Evolutionary conservation across 1,140 invertebrate species (phyloP).

Genomic region (Caenorhabditis tropicalis): DNA sequence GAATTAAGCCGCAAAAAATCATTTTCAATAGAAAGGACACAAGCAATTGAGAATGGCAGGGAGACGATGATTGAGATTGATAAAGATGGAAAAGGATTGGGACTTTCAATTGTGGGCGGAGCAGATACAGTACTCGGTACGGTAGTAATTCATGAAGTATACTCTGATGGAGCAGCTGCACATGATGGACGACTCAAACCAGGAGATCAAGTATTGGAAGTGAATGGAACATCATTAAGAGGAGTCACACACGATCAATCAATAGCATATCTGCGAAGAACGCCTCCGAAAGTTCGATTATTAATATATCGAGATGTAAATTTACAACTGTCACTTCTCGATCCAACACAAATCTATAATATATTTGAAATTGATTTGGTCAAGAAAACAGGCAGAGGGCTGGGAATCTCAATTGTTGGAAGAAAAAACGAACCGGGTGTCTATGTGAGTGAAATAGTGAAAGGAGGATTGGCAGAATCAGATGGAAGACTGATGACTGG

Average conservation of each 20-base stretch:
- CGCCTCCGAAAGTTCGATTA: slow-evolving; percentile 81
- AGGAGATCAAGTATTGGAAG: slow-evolving; percentile 86
- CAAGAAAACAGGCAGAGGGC: slow-evolving; percentile 89
- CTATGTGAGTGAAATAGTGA: slow-evolving; percentile 92
- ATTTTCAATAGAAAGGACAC: slow-evolving; percentile 65
- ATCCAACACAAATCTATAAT: slow-evolving; percentile 77
- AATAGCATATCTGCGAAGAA: slow-evolving; percentile 79
- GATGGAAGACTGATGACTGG: slow-evolving; percentile 90
- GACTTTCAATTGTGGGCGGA: slow-evolving; percentile 69
- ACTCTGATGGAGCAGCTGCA: slow-evolving; percentile 77
- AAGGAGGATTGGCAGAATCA: slow-evolving; percentile 87
- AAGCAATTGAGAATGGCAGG: slow-evolving; percentile 65
- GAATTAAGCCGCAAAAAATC: slow-evolving; percentile 64
- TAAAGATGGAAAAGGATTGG: slow-evolving; percentile 70
- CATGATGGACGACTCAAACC: slow-evolving; percentile 87
- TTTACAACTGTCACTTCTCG: slow-evolving; percentile 76
- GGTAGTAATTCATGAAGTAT: slow-evolving; percentile 71
- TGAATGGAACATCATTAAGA: slow-evolving; percentile 80
- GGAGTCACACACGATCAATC: slow-evolving; percentile 78
- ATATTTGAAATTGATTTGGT: slow-evolving; percentile 86
- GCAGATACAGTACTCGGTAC: slow-evolving; percentile 70
- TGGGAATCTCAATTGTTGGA: slow-evolving; percentile 88
- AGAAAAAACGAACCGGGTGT: slow-evolving; percentile 85
- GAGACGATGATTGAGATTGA: slow-evolving; percentile 71
- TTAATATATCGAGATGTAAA: slow-evolving; percentile 83